Evolutionary conservation across 2,113 vertebrate species (phyloP).

Genomic region (Callipepla californica): DNA sequence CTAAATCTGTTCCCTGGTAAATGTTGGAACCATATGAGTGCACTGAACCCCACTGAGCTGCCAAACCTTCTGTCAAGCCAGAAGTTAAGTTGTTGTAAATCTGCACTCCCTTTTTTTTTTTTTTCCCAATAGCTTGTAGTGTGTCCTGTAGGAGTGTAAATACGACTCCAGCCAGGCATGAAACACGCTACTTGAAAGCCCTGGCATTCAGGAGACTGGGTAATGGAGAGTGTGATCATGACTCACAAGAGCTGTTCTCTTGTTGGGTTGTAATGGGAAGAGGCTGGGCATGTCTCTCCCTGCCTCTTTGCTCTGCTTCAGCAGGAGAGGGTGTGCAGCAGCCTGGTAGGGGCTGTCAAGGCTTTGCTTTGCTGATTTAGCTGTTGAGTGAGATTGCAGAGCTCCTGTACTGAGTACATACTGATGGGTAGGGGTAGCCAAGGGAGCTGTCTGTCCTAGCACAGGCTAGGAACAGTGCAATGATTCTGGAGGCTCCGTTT

Average conservation of each 20-base stretch:
- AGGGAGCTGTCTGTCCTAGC: neutral
- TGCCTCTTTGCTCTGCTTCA: neutral
- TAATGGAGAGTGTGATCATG: neutral
- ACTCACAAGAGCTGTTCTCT: neutral
- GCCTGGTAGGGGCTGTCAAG: neutral
- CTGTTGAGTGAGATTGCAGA: neutral
- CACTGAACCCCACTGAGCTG: conserved; percentile 26
- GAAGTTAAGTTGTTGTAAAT: conserved; percentile 41
- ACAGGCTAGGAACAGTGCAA: neutral
- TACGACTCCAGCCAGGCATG: conserved; percentile 30
- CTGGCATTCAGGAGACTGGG: neutral
- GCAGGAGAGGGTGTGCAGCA: accelerated
- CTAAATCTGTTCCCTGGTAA: conserved; percentile 55
- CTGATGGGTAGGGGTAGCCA: neutral
- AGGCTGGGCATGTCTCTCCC: neutral
- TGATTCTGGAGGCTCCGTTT: neutral
- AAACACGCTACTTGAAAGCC: conserved; percentile 20
- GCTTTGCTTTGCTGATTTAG: neutral
- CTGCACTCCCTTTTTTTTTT: conserved; percentile 1
- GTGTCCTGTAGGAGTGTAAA: conserved; percentile 44
- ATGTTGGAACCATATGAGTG: conserved; percentile 41
- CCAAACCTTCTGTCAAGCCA: conserved; percentile 62
- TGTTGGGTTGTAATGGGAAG: neutral
- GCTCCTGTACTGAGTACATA: neutral
- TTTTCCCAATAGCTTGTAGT: neutral